Percentiles rank a stretch among this genome's conserved stretches.
These are phyloP conservation scores for Nasonia giraulti DNA, from an alignment of 1,140 invertebrate species.

Conservation along the genomic window DNA sequence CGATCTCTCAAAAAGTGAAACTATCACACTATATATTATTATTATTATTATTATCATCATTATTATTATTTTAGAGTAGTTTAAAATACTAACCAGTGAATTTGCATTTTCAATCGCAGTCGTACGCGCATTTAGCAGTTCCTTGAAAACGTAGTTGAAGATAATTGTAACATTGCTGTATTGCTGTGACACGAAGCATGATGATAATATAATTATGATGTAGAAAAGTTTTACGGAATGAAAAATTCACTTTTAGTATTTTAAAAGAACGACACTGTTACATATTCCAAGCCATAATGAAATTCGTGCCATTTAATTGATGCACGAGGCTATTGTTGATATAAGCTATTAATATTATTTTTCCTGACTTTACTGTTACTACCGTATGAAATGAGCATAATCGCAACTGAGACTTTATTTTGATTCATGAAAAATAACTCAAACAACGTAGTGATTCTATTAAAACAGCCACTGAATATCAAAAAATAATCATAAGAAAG, in stretches of 20 bases:
- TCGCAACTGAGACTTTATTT: background rate
- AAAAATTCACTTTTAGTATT: constrained; percentile 40
- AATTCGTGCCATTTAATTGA: constrained; percentile 48
- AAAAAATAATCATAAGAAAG: constrained; percentile 59
- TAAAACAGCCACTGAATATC: constrained; percentile 51
- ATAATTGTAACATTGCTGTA: constrained; percentile 7
- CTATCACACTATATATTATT: too few relatives aligned
- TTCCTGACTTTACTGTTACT: constrained; percentile 28
- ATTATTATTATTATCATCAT: too few relatives aligned
- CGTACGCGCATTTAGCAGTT: constrained; percentile 13
- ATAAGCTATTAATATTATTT: constrained; percentile 2
- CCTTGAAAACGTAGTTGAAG: background rate
- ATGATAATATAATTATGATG: constrained; percentile 26
- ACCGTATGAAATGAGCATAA: constrained; percentile 25
- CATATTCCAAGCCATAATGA: constrained; percentile 40
- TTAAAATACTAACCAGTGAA: constrained; percentile 22
- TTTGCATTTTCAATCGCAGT: constrained; percentile 14
- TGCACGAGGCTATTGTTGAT: constrained; percentile 38
- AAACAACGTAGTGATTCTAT: constrained; percentile 44
- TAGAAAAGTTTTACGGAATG: background rate
- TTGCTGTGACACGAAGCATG: constrained; percentile 31
- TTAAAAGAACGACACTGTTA: constrained; percentile 19
- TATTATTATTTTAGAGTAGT: background rate
- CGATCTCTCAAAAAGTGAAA: background rate
- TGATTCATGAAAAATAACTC: background rate